Conservation (phyloP, 1,140 invertebrate species). For the Macrostomum lignano region DNA sequence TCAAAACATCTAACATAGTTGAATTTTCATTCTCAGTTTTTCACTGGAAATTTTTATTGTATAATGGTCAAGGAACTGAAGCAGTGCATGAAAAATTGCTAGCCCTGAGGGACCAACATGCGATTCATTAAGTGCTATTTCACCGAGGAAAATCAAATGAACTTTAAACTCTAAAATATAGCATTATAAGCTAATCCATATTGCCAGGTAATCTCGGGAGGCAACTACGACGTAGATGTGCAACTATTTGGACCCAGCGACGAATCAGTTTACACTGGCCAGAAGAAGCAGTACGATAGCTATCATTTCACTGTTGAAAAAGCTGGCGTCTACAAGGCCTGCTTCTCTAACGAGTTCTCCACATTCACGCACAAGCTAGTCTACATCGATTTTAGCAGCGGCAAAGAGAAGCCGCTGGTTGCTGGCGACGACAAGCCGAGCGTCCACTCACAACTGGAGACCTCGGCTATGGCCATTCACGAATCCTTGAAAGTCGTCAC, state of each 20-base stretch:
- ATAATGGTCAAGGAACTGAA: no score
- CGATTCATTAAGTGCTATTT: no score
- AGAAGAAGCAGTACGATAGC: slow-evolving; percentile 74
- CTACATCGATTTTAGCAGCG: slow-evolving; percentile 91
- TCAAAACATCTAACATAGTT: no score
- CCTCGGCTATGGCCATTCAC: slow-evolving; percentile 56
- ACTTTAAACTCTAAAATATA: no score
- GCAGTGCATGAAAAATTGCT: no score
- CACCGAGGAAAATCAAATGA: no score
- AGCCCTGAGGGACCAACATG: no score
- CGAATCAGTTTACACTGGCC: slow-evolving; percentile 60
- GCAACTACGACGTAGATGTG: slow-evolving; percentile 92
- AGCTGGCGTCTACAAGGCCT: slow-evolving; percentile 49
- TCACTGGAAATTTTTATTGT: no score
- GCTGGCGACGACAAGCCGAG: no score
- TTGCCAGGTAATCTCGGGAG: slow-evolving; percentile 73
- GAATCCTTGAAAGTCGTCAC: slow-evolving; percentile 52
- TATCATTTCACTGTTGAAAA: slow-evolving; percentile 48
- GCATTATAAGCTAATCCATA: not conserved
- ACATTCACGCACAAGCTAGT: slow-evolving; percentile 97
- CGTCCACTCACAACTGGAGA: slow-evolving; percentile 60
- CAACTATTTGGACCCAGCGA: slow-evolving; percentile 56
- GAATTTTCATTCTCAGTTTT: no score
- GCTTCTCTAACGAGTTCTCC: slow-evolving; percentile 97
- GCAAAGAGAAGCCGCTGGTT: slow-evolving; percentile 48